These are phyloP conservation scores for Podarcis raffonei DNA, from an alignment of 2,113 vertebrate genomes.

Conservation along the genomic window DNA sequence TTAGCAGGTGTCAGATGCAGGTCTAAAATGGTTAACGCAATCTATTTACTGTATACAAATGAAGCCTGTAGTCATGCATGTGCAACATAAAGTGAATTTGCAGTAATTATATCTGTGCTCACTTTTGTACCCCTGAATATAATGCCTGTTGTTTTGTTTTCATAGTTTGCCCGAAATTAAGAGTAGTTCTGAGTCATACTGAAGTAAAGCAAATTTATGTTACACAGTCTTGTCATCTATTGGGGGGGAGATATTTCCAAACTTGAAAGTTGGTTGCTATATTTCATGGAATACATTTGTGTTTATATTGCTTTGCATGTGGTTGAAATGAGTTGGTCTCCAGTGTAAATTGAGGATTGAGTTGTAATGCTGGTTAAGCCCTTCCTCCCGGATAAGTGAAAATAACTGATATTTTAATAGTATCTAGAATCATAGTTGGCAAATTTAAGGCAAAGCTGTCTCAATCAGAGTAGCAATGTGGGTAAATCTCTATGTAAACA, in stretches of 20 bases:
- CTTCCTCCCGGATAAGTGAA: neutral
- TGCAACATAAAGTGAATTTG: constrained; percentile 8
- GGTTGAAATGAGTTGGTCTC: neutral
- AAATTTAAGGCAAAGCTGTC: neutral
- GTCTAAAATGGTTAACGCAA: neutral
- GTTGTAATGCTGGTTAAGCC: neutral
- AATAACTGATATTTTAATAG: neutral
- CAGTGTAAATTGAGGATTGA: neutral
- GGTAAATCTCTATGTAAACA: neutral
- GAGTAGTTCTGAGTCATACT: neutral
- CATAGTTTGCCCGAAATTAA: neutral
- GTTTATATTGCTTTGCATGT: neutral
- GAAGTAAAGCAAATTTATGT: neutral
- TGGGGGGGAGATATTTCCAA: neutral
- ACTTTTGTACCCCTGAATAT: constrained; percentile 13
- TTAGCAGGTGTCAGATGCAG: neutral
- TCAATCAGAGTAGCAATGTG: neutral
- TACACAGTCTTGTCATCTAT: neutral
- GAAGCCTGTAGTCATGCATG: constrained; percentile 22
- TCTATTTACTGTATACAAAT: neutral
- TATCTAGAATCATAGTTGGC: neutral
- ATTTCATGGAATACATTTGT: neutral
- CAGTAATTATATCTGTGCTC: neutral
- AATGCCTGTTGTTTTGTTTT: neutral
- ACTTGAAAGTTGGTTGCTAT: neutral